phyloP scores from a whole-genome alignment of 2,888 invertebrate genomes.

The Chrysopilus asiliformis region DNA sequence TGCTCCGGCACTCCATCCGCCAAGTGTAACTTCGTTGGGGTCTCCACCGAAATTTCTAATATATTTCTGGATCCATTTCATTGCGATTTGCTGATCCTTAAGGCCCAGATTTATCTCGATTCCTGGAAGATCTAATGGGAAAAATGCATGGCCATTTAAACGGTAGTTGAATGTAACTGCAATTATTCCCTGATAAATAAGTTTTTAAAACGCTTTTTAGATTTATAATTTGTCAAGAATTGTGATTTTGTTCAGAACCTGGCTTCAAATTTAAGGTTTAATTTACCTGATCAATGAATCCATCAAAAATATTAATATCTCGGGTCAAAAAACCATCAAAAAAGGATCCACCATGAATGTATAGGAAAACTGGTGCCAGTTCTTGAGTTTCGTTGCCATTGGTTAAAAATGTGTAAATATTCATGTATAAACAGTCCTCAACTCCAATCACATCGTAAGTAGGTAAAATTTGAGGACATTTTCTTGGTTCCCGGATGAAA shows the following conservation, averaged over 20 bases:
- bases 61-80: constrained; percentile 12
- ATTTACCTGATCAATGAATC: constrained; percentile 27
- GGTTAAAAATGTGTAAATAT: constrained; percentile 1
- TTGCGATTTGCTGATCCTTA: constrained; percentile 12
- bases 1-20: constrained; percentile 13
- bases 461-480: constrained; percentile 3
- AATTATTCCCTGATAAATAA: constrained; percentile 24
- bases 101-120: constrained; percentile 11
- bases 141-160: constrained; percentile 23
- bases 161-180: constrained; percentile 29
- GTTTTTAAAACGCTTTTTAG: constrained; percentile 5
- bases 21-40: constrained; percentile 8
- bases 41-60: constrained; percentile 11
- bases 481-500: constrained; percentile 2
- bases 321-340: neutral
- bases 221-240: constrained; percentile 25
- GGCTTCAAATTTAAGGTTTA: neutral
- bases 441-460: neutral
- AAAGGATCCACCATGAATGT: constrained; percentile 8
- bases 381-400: neutral
- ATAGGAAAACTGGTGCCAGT: constrained; percentile 4
- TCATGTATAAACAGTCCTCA: constrained; percentile 6
- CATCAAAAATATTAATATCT: constrained; percentile 28
- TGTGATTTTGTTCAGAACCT: too few relatives aligned
- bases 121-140: constrained; percentile 2